Evolutionary conservation across 2,797 vertebrate genomes (phyloP).

Genomic region (Scyliorhinus canicula): DNA sequence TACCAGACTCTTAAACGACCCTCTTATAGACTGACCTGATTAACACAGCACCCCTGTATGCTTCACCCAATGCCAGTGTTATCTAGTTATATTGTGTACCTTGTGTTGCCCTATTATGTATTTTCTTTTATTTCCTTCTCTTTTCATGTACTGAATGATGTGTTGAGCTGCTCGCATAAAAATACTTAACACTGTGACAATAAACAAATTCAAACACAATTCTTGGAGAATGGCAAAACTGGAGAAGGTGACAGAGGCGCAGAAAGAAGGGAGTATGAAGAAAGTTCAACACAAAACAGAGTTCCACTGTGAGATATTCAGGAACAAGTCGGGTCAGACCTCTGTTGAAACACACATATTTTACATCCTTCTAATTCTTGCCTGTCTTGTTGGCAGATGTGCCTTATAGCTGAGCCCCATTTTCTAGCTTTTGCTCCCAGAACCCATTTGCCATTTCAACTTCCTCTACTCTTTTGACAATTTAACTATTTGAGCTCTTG

Average conservation of each 20-base stretch:
- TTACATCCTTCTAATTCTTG: neutral
- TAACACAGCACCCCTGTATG: no score
- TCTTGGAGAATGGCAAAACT: neutral
- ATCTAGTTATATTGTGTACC: no score
- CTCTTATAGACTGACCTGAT: no score
- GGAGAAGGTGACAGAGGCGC: neutral
- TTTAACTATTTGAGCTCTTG: neutral
- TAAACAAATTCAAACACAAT: no score
- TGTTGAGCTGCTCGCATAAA: no score
- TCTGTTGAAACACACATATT: neutral
- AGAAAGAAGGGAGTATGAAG: neutral
- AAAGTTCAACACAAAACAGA: neutral
- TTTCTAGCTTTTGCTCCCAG: neutral
- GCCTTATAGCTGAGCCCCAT: neutral
- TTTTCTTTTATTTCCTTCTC: no score
- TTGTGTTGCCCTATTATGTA: no score
- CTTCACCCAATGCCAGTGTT: no score
- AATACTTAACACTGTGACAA: no score
- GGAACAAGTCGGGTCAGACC: neutral
- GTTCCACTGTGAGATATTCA: neutral
- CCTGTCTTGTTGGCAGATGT: neutral
- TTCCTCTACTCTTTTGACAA: neutral
- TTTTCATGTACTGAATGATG: no score
- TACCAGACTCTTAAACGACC: no score
- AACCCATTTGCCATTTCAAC: neutral